Base-by-base conservation (phyloP, 2,113 vertebrate genomes). In the Hepsetus odoe region DNA sequence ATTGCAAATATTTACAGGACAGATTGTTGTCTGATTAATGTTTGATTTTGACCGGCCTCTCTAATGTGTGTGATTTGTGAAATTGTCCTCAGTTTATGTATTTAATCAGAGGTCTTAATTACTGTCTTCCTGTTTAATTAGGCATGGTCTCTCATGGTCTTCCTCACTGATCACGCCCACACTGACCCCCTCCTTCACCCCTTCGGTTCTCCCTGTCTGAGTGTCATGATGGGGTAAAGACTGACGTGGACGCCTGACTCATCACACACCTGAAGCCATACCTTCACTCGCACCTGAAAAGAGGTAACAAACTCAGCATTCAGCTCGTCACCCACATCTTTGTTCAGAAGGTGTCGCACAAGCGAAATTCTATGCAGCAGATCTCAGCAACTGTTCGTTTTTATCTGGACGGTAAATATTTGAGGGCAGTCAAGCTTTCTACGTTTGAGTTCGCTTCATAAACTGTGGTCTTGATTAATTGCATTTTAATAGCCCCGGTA, bases 211-310 rank as follows among this genome's bases (percentile, higher is more conserved):
- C 40, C 55, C 79, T 59, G n/a, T 16, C 30, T 4, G 53, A 53
- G 40, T 66, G 51, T 72, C 44, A 82, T 58, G 44, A 85, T 85
- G 83, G 83, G 83, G 64, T 82, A 82, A 85, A 82, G 72, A 55
- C 70, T 8, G 20, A 28, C 65, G 49, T 59, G 71, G 44, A 53
- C 26, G 58, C 24, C 42, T 53, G 40, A 44, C 28, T n/a, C 56
- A 73, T 7, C 24, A 5, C 22, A 80, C 62, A 65, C 74, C 70
- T 77, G 61, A 32, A 76, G 32, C 73, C 30, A 62, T 42, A 32
- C 42, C 56, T 56, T 68, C 35, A 32, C 38, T 73, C 56, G 77
- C 56, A n/a, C 69, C 56, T 74, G 51, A 40, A 59, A 72, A 68
- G 68, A 74, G 83, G 80, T 84, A 79, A 81, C 40, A 3, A 20